Percentiles rank a stretch among this genome's conserved stretches.
phyloP scores from a whole-genome alignment of 2,797 vertebrate genomes.

The Sorex maritimensis region DNA sequence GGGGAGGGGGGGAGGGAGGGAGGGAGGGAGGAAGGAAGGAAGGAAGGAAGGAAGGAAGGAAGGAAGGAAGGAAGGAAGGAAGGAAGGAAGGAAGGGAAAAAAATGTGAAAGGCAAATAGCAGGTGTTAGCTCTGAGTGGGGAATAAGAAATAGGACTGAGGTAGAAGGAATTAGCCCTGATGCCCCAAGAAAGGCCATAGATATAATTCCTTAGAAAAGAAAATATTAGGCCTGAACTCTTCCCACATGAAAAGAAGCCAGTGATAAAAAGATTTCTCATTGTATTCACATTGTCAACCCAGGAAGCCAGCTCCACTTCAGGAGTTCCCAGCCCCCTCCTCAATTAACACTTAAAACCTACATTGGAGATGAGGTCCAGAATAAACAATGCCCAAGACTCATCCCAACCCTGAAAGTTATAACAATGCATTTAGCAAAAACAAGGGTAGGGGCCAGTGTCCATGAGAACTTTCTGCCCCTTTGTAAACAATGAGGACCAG shows the following conservation, averaged over 20 bases:
- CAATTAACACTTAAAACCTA: conserved; percentile 69
- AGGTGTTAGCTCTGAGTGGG: no score
- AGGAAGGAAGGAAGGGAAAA: no score
- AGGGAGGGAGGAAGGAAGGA: no score
- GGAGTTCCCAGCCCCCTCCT: conserved; percentile 43
- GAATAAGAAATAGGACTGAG: neutral
- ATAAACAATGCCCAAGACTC: conserved; percentile 13
- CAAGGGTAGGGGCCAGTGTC: conserved; percentile 51
- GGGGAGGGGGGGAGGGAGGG: no score
- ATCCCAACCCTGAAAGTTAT: conserved; percentile 42
- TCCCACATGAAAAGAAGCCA: conserved; percentile 57
- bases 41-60: no score
- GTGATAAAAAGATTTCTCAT: conserved; percentile 74
- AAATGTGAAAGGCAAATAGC: no score
- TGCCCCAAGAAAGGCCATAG: neutral
- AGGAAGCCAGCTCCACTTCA: conserved; percentile 64
- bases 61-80: no score
- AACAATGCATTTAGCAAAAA: conserved; percentile 78
- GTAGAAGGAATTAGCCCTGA: conserved; percentile 24
- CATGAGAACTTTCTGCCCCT: conserved; percentile 65
- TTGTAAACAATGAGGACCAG: conserved; percentile 82
- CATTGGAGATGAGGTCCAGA: conserved; percentile 62
- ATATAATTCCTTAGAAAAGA: neutral
- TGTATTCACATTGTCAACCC: conserved; percentile 81
- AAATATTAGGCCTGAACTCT: neutral